Evolutionary conservation across 2,888 invertebrate species (phyloP), one percentile per base, ranked within the genome.

Genomic region (Synanthedon formicaeformis): DNA sequence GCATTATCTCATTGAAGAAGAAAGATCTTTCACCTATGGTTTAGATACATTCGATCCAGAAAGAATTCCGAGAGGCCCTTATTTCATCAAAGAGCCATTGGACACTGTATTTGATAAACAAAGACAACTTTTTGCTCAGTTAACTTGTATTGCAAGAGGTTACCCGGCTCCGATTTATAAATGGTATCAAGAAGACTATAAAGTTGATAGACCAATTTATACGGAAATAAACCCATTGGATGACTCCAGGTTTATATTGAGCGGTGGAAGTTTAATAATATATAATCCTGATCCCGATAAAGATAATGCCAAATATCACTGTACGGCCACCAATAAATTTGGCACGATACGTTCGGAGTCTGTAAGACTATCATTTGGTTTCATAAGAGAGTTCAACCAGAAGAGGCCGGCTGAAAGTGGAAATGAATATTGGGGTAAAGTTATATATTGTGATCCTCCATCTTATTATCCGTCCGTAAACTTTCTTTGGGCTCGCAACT

Each of bases 381-480:
- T 90, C 69, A 96, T 97, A 59, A 90, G 94, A 70, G 96, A 97
- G 77, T 97, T 97, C 66, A 96, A 96, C 79, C 89, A 95, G 59
- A 94, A 95, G 71, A 90, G 97, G 54, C 92, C 96, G 0, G 88
- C 91, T 49, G 97, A 97, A 80, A 89, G 89, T 57, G 96, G 96
- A 6, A 93, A 94, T 64, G 94, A 96, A 75, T 96, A 96, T 78
- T 97, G 96, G 96, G 97, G 97, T 41, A 97, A 96, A 87, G 93
- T 95, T 0, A 91, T 97, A 60, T 94, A 92, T 61, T 97, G 97
- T 81, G 96, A 97, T 85, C 95, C 97, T 12, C 98, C 98, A 0
- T 94, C 94, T 60, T 94, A 95, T 86, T 97, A 94, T 75, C 96
- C 97, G 6, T 90, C 91, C 53, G 95, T 97, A 0, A 94, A 93